These are phyloP conservation scores for Megaceryle alcyon DNA, from an alignment of 2,797 vertebrate species.

Conservation along the genomic window DNA sequence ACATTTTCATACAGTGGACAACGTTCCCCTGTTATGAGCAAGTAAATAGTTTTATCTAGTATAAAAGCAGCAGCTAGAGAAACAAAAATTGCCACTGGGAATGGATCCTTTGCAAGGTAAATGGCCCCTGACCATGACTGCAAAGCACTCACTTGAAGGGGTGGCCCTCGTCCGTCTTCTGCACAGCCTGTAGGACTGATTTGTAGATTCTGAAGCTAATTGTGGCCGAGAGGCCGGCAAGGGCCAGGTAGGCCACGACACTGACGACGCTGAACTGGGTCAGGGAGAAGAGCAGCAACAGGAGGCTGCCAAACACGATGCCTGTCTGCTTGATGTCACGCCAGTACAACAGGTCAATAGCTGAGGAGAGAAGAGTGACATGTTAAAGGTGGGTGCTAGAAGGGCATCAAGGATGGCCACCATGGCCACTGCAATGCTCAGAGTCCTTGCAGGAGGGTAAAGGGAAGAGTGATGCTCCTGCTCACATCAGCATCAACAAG, in stretches of 20 bases:
- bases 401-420: fast-evolving
- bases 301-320: conserved; percentile 92
- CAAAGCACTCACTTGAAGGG: conserved; percentile 93
- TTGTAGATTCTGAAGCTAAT: conserved; percentile 99
- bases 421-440: fast-evolving
- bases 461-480: background rate
- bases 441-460: background rate
- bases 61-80: background rate
- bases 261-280: conserved; percentile 99
- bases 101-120: background rate
- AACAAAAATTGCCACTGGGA: background rate
- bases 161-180: conserved; percentile 98
- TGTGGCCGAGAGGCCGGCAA: conserved; percentile 95
- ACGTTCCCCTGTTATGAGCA: background rate
- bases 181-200: conserved; percentile 97
- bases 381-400: background rate
- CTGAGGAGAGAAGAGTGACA: conserved; percentile 74
- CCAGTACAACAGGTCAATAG: conserved; percentile 97
- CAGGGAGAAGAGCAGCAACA: conserved; percentile 97
- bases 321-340: conserved; percentile 95
- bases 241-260: conserved; percentile 94
- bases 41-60: background rate
- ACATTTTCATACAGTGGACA: background rate
- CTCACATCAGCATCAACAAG: background rate
- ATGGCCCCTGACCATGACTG: background rate